Evolutionary conservation across 2,888 invertebrate species (phyloP).

Genomic region (Napeogenes sylphis): DNA sequence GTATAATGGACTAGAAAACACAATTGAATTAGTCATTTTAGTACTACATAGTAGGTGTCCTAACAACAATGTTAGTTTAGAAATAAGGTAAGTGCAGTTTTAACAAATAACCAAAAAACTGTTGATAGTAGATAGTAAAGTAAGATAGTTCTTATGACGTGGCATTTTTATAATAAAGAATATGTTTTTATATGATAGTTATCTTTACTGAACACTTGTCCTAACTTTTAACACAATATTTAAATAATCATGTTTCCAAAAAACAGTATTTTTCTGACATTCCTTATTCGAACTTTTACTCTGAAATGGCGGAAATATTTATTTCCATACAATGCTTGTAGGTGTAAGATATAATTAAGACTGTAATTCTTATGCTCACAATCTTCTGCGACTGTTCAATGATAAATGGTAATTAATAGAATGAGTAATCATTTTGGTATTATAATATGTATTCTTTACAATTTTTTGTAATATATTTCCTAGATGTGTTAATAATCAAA

Average conservation of each 20-base stretch:
- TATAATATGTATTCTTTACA: background rate
- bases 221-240: background rate
- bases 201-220: background rate
- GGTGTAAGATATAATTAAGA: conserved; percentile 29
- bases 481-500: conserved; percentile 4
- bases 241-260: background rate
- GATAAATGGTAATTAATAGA: conserved; percentile 7
- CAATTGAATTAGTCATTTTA: too few species aligned
- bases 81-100: background rate
- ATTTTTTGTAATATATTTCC: conserved; percentile 8
- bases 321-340: conserved; percentile 24
- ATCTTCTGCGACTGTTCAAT: conserved; percentile 17
- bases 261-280: conserved; percentile 16
- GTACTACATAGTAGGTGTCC: too few species aligned
- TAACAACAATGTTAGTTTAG: background rate
- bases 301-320: conserved; percentile 22
- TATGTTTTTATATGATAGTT: conserved; percentile 2
- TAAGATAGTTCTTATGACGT: conserved; percentile 18
- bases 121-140: conserved; percentile 15
- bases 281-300: conserved; percentile 12
- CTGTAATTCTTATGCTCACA: conserved; percentile 30
- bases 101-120: conserved; percentile 6
- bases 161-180: conserved; percentile 24
- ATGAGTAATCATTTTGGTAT: background rate
- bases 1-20: too few species aligned